Conservation (phyloP, 2,113 vertebrate species). For the Eudorcas thomsonii region DNA sequence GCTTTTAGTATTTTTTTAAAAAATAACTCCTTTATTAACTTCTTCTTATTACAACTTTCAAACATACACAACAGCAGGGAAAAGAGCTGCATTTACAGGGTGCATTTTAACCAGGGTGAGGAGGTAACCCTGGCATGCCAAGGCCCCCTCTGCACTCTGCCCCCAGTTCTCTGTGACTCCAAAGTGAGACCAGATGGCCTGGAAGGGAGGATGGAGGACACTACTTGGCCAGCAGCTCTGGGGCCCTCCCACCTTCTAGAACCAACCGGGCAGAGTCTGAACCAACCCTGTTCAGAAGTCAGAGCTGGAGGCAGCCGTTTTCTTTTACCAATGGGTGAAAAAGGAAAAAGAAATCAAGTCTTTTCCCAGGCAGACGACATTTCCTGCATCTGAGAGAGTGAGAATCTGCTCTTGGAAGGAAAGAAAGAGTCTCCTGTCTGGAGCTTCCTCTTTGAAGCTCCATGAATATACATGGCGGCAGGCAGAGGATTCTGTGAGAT, state of each 20-base stretch:
- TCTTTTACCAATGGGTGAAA: constrained; percentile 31
- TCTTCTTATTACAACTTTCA: not conserved
- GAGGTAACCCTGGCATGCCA: not conserved
- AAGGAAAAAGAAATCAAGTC: not conserved
- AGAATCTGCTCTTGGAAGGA: constrained; percentile 58
- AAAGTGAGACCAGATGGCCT: not conserved
- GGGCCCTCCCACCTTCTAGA: not conserved
- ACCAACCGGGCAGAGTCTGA: not conserved
- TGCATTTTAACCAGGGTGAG: not conserved
- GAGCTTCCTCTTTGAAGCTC: constrained; percentile 65
- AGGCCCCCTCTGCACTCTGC: not conserved
- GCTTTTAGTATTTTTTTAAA: not conserved
- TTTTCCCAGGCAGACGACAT: constrained; percentile 57
- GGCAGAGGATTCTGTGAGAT: constrained; percentile 56
- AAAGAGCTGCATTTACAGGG: not conserved
- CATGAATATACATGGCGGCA: constrained; percentile 58
- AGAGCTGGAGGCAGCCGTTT: constrained; percentile 18
- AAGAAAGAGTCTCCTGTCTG: constrained; percentile 59
- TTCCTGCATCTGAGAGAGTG: constrained; percentile 53
- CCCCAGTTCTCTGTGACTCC: not conserved
- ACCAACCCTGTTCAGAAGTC: not conserved
- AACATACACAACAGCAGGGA: not conserved
- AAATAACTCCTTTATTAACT: not conserved
- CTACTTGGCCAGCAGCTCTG: not conserved
- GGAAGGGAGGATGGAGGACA: not conserved